These are phyloP conservation scores for Sinelater perroti DNA, from an alignment of 2,888 invertebrate genomes.

Conservation along the genomic window DNA sequence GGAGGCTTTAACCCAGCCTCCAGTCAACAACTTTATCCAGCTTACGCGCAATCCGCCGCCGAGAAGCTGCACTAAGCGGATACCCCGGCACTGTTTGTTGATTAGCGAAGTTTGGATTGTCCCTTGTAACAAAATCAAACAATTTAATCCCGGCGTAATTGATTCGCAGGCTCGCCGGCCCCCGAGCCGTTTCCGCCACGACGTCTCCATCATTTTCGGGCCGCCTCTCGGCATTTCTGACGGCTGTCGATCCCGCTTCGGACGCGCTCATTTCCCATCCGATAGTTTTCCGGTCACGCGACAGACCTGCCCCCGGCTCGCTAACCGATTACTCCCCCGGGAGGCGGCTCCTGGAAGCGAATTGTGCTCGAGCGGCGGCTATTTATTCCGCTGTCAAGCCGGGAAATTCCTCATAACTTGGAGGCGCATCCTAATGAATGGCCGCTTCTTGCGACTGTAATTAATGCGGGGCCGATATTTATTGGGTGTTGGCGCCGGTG, in stretches of 20 bases:
- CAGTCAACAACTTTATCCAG: too few species aligned
- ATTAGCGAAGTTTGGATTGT: too few species aligned
- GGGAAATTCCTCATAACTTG: too few species aligned
- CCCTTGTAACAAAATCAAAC: background rate
- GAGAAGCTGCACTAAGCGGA: too few species aligned
- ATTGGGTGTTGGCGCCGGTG: too few species aligned
- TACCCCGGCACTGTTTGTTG: too few species aligned
- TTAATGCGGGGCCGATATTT: too few species aligned
- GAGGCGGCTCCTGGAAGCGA: slow-evolving; percentile 5
- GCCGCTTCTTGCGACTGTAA: too few species aligned
- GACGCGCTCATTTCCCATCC: background rate
- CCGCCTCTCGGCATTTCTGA: background rate
- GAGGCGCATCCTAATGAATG: too few species aligned
- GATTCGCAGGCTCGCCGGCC: background rate
- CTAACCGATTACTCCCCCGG: slow-evolving; percentile 3
- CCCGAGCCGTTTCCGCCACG: background rate
- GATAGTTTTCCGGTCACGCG: slow-evolving; percentile 12
- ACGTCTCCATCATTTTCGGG: background rate
- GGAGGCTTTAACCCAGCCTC: too few species aligned
- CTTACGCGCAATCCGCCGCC: too few species aligned
- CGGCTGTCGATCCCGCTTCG: background rate
- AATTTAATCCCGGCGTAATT: slow-evolving; percentile 3
- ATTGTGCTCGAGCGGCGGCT: background rate
- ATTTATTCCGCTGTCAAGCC: background rate
- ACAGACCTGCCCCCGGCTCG: background rate